Percentiles rank a stretch among this genome's conserved stretches.
Evolutionary conservation across 2,888 invertebrate genomes (phyloP).

Genomic region (Athalia circularis): DNA sequence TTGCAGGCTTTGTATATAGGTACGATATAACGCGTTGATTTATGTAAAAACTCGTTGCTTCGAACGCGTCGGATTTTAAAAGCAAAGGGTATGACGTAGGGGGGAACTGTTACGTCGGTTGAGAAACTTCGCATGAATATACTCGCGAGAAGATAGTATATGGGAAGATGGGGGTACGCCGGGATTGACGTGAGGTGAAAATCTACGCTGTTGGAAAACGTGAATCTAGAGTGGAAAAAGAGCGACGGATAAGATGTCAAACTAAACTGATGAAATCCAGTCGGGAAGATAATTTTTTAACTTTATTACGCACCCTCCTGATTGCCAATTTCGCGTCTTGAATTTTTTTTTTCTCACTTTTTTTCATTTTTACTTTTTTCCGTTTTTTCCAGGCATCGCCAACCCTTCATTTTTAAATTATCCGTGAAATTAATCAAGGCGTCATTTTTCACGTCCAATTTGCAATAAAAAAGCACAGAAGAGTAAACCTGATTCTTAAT

Average conservation of each 20-base stretch:
- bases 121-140: neutral
- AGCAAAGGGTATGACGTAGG: neutral
- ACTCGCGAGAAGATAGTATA: neutral
- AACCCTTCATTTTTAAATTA: slow-evolving; percentile 74
- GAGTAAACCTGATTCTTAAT: slow-evolving; percentile 74
- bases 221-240: neutral
- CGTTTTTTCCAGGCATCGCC: slow-evolving; percentile 61
- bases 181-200: slow-evolving; percentile 18
- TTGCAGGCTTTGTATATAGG: slow-evolving; percentile 6
- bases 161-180: neutral
- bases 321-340: slow-evolving; percentile 74
- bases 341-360: slow-evolving; percentile 70
- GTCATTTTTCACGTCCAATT: slow-evolving; percentile 75
- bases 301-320: slow-evolving; percentile 70
- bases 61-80: slow-evolving; percentile 19
- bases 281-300: slow-evolving; percentile 70
- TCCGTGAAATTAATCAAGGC: slow-evolving; percentile 75
- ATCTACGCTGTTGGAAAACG: neutral
- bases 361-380: slow-evolving; percentile 74
- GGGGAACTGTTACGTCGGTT: too few species aligned
- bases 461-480: slow-evolving; percentile 71
- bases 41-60: slow-evolving; percentile 24
- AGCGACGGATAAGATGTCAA: slow-evolving; percentile 58
- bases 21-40: slow-evolving; percentile 5
- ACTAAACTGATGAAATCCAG: slow-evolving; percentile 71